phyloP scores from a whole-genome alignment of 2,797 vertebrate genomes.

The Champsocephalus esox region DNA sequence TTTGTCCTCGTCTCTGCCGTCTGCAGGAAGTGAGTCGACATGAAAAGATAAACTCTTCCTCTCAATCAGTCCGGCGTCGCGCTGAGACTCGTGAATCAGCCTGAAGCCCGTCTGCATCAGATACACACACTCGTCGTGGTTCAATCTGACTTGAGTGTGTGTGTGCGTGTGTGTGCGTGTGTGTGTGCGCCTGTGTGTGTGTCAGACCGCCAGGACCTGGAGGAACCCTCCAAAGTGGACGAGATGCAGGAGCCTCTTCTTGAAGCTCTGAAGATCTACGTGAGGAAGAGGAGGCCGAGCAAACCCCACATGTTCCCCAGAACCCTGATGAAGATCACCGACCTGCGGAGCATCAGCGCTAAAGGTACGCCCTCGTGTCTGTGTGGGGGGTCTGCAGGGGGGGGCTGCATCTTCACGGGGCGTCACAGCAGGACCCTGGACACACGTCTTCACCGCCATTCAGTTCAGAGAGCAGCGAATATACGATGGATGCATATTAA shows the following conservation, averaged over 20 bases:
- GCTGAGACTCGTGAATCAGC: conserved; percentile 27
- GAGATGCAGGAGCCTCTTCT: conserved; percentile 95
- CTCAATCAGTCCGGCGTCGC: conserved; percentile 39
- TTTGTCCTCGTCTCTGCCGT: conserved; percentile 18
- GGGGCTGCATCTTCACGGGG: too few species aligned
- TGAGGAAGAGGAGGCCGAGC: conserved; percentile 94
- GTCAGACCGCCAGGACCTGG: conserved; percentile 94
- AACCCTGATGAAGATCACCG: conserved; percentile 99
- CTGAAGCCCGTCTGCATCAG: conserved; percentile 41
- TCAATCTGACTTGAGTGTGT: conserved; percentile 19
- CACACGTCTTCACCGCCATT: too few species aligned
- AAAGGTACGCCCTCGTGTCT: conserved; percentile 85
- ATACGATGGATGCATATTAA: too few species aligned
- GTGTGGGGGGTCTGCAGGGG: too few species aligned
- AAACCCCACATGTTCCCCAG: conserved; percentile 99
- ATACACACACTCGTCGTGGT: conserved; percentile 45
- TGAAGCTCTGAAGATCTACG: conserved; percentile 97
- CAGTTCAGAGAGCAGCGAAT: too few species aligned
- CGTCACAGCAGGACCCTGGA: too few species aligned
- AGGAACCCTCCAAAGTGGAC: conserved; percentile 96
- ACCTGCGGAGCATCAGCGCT: conserved; percentile 97
- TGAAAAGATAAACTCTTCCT: conserved; percentile 44
- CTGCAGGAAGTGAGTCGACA: conserved; percentile 46
- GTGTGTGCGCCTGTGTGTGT: conserved; percentile 21
- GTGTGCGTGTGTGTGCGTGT: conserved; percentile 11